Evolutionary conservation across 2,797 vertebrate genomes (phyloP).

Genomic region (Hephaestus fuliginosus): DNA sequence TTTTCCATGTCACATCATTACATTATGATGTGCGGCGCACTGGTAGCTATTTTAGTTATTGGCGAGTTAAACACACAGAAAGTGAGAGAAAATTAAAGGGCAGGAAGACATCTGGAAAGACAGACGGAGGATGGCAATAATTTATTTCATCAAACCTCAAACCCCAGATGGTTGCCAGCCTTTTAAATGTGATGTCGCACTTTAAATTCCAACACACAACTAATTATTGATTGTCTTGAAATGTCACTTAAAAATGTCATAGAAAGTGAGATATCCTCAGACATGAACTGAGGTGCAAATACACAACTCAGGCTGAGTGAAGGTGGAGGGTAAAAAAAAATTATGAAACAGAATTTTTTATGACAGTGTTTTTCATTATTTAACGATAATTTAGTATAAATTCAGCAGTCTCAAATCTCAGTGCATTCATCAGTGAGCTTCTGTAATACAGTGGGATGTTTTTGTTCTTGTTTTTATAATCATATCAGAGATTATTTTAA

Average conservation of each 20-base stretch:
- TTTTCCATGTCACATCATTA: conserved; percentile 16
- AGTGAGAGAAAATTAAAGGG: conserved; percentile 65
- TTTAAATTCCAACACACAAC: conserved; percentile 68
- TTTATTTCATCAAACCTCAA: conserved; percentile 72
- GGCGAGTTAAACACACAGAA: conserved; percentile 45
- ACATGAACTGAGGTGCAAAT: conserved; percentile 43
- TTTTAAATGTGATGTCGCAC: conserved; percentile 70
- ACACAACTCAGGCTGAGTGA: neutral
- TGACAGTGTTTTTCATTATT: neutral
- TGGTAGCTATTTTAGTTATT: conserved; percentile 31
- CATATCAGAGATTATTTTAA: neutral
- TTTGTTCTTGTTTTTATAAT: neutral
- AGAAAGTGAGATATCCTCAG: conserved; percentile 57
- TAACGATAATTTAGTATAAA: neutral
- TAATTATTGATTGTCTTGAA: conserved; percentile 75
- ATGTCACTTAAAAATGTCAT: conserved; percentile 69
- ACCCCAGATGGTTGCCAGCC: conserved; percentile 70
- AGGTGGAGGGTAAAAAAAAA: neutral
- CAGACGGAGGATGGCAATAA: conserved; percentile 73
- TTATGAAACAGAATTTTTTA: neutral
- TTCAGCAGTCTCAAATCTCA: neutral
- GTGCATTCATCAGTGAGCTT: neutral
- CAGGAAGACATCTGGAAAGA: conserved; percentile 72
- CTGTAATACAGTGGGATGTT: neutral
- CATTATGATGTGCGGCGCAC: conserved; percentile 5